Conservation (phyloP, 2,888 invertebrate species). For the Barypeithes pellucidus region DNA sequence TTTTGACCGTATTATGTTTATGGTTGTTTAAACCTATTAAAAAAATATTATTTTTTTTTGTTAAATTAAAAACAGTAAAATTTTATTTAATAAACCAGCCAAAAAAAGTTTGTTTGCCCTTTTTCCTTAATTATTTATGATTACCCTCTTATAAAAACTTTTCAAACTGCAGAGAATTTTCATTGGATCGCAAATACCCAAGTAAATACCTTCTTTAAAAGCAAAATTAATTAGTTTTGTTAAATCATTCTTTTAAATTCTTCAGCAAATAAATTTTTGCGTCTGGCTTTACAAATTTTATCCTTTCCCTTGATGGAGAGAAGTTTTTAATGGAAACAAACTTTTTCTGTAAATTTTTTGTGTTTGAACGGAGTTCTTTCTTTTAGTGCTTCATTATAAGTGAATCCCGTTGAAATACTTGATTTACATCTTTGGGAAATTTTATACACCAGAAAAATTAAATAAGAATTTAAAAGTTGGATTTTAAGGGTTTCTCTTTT, state of each 20-base stretch:
- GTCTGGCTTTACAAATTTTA: constrained; percentile 46
- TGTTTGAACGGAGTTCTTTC: constrained; percentile 39
- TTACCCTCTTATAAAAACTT: constrained; percentile 23
- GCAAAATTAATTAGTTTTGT: constrained; percentile 39
- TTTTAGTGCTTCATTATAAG: constrained; percentile 36
- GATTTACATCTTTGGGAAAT: constrained; percentile 33
- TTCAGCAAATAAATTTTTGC: constrained; percentile 40
- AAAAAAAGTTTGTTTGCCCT: neutral
- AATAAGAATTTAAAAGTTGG: constrained; percentile 17
- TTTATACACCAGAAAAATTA: constrained; percentile 25
- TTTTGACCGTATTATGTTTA: too few relatives aligned
- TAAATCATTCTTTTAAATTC: constrained; percentile 42
- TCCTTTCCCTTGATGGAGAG: constrained; percentile 36
- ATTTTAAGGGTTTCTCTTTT: constrained; percentile 6
- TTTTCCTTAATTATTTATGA: constrained; percentile 23
- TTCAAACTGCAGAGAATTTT: constrained; percentile 13
- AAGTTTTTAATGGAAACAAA: constrained; percentile 47
- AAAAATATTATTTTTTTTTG: neutral
- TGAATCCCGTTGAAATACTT: constrained; percentile 34
- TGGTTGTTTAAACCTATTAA: too few relatives aligned
- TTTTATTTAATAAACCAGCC: neutral
- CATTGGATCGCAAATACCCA: constrained; percentile 31
- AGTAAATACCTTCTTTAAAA: constrained; percentile 39
- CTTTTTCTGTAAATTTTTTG: constrained; percentile 39
- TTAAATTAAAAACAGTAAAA: too few relatives aligned